phyloP scores from a whole-genome alignment of 2,113 vertebrate species.

The Phrynosoma blainvillii region DNA sequence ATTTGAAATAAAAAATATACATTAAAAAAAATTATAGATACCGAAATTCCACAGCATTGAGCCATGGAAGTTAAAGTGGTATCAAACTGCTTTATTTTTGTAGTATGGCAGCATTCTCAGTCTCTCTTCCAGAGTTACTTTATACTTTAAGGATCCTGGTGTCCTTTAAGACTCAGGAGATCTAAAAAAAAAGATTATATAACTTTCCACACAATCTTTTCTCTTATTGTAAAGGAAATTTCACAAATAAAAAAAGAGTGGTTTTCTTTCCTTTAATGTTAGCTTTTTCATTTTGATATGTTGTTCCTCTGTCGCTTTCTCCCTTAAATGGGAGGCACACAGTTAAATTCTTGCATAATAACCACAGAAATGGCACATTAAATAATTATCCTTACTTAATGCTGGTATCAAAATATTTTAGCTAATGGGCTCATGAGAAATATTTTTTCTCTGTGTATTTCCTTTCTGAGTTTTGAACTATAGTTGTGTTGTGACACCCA shows the following conservation, averaged over 20 bases:
- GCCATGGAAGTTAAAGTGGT: no score
- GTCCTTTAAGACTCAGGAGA: background rate
- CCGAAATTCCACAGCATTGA: no score
- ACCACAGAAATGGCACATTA: conserved; percentile 28
- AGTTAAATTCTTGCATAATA: accelerated
- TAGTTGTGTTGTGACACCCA: no score
- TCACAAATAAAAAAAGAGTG: conserved; percentile 56
- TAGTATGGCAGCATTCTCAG: conserved; percentile 40
- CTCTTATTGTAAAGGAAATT: conserved; percentile 57
- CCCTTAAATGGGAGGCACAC: conserved; percentile 26
- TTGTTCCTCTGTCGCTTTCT: conserved; percentile 35
- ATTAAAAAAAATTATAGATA: no score
- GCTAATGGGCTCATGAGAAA: background rate
- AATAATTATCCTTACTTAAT: background rate
- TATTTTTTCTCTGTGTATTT: background rate
- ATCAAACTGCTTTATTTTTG: no score
- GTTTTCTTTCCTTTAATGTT: conserved; percentile 46
- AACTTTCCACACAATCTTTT: conserved; percentile 22
- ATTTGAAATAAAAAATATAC: no score
- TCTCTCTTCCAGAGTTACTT: conserved; percentile 50
- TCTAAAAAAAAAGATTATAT: conserved; percentile 48
- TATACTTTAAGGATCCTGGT: conserved; percentile 49
- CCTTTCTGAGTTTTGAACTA: background rate
- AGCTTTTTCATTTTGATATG: conserved; percentile 46
- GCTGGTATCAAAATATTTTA: background rate